These are phyloP conservation scores for Netelia fuscicornis DNA, from an alignment of 2,888 invertebrate species.

Conservation along the genomic window DNA sequence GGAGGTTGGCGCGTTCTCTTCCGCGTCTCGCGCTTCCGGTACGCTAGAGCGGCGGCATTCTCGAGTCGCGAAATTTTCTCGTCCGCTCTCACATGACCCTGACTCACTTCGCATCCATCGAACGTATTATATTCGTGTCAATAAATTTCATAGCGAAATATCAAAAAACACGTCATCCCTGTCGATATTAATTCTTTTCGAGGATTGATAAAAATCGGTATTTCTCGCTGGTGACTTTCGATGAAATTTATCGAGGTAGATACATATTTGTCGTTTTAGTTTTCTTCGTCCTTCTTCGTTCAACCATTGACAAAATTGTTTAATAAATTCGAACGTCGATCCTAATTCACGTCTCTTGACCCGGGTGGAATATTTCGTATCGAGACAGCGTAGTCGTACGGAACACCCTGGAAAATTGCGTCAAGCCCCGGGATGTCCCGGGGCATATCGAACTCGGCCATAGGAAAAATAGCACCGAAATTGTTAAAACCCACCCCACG, in stretches of 20 bases:
- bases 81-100: conserved; percentile 26
- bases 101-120: conserved; percentile 12
- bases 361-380: too few relatives aligned
- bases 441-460: too few relatives aligned
- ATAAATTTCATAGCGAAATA: neutral
- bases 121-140: conserved; percentile 1
- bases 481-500: too few relatives aligned
- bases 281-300: too few relatives aligned
- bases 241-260: too few relatives aligned
- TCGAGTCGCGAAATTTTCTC: conserved; percentile 32
- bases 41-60: neutral
- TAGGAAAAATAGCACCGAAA: too few relatives aligned
- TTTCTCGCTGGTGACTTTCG: neutral
- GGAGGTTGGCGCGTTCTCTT: conserved; percentile 16
- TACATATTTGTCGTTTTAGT: too few relatives aligned
- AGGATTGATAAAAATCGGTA: neutral
- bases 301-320: too few relatives aligned
- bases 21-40: neutral
- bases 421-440: too few relatives aligned
- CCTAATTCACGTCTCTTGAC: neutral
- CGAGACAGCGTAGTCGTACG: too few relatives aligned
- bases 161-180: neutral
- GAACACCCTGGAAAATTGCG: too few relatives aligned
- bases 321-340: neutral
- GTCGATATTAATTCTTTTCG: neutral